Base-by-base conservation (phyloP, 2,113 vertebrate species). In the Hydrochoerus hydrochaeris region DNA sequence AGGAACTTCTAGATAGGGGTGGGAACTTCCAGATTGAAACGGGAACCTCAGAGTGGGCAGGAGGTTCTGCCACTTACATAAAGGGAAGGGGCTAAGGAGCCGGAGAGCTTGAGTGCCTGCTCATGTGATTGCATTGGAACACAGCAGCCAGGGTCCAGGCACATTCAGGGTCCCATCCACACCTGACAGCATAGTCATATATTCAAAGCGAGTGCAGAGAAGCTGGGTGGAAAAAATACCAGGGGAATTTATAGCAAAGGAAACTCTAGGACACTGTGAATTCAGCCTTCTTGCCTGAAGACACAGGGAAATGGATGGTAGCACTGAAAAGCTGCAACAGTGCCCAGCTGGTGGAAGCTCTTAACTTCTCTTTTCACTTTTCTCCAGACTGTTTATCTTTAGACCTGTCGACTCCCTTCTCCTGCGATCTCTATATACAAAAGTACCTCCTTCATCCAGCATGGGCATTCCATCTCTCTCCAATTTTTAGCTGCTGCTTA, bases 401-500 rank as follows among this genome's bases (percentile, higher is more conserved):
- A 62, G 87, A 67, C 46, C 35, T 52, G 17, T 46, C 87, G 62
- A 0, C 41, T 49, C 44, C 6, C 16, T 60, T 84, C 84, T 69
- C 46, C 28, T 41, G 77, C 82, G 81, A 12, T 69, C 32, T 81
- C 85, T 46, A 63, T 28, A 1, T 1, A 24, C 52, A 88, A 95
- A 94, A 81, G 54, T 26, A 1, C 83, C 62, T n/a, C 41, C 75
- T 14, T 78, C 35, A 9, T 54, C 46, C 13, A 28, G 84, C 65
- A 35, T 0, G 0, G 54, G 5, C 0, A 0, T 87, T 69, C 78
- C 46, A 62, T 93, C 95, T 97, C 9, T 1, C 22, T n/a, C 57
- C 60, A 67, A 32, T 82, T 89, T 96, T 91, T 5, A 82, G 7
- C 6, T 24, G 54, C 82, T 19, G 49, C 82, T 98, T 95, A 44